phyloP scores from a whole-genome alignment of 2,113 vertebrate species.

The Zosterops borbonicus region DNA sequence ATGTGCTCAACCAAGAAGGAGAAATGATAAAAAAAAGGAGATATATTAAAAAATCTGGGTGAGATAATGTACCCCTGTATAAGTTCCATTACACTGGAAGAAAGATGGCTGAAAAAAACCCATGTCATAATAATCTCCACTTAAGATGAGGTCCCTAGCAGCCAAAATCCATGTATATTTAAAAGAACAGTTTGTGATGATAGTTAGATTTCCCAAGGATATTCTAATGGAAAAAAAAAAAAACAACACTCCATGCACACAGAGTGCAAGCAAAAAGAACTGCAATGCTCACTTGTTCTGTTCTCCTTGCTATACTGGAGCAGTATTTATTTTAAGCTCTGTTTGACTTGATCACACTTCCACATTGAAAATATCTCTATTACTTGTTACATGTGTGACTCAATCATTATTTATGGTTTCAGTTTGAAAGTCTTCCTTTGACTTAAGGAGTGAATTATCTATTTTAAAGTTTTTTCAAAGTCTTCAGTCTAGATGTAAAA shows the following conservation, averaged over 20 bases:
- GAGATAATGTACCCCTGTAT: background rate
- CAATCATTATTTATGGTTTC: background rate
- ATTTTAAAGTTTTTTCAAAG: background rate
- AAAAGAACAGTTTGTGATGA: background rate
- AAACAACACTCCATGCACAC: background rate
- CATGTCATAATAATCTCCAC: background rate
- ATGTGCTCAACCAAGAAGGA: background rate
- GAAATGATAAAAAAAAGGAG: background rate
- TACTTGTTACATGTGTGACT: background rate
- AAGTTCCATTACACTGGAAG: background rate
- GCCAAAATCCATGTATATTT: conserved; percentile 12
- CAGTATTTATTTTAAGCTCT: background rate
- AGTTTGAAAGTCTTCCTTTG: background rate
- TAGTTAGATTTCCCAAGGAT: background rate
- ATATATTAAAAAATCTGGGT: background rate
- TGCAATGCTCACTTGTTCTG: background rate
- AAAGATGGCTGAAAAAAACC: background rate
- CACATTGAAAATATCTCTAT: conserved; percentile 12
- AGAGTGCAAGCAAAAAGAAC: background rate
- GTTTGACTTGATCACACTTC: background rate
- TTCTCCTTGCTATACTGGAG: background rate
- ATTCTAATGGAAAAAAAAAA: background rate
- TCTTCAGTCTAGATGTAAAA: background rate
- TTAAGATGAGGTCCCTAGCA: background rate
- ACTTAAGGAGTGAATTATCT: background rate